A percentile compares a stretch with the other conserved stretches of the same genome.
These are phyloP conservation scores for Daubentonia madagascariensis DNA, from an alignment of 2,113 vertebrate species.

Conservation along the genomic window DNA sequence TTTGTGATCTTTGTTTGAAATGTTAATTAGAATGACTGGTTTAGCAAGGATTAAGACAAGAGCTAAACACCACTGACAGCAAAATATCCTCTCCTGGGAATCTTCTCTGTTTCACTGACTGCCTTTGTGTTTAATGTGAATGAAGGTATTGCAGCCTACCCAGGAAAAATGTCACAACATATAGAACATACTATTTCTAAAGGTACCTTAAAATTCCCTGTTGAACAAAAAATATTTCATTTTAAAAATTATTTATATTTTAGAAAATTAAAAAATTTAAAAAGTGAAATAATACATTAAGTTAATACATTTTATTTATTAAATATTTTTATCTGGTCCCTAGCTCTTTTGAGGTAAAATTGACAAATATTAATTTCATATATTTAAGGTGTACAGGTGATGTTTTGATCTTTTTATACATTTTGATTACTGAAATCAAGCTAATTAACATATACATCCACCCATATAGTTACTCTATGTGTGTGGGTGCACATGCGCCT, in stretches of 20 bases:
- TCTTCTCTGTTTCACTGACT: not conserved
- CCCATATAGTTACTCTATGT: not conserved
- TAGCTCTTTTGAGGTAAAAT: not conserved
- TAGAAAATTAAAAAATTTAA: not conserved
- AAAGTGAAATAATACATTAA: not conserved
- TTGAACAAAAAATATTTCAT: not conserved
- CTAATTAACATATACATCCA: not conserved
- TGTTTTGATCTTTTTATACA: not conserved
- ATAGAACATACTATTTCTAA: not conserved
- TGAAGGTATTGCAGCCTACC: not conserved
- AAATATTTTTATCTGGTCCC: not conserved
- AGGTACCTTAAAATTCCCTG: not conserved
- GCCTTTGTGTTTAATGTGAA: not conserved
- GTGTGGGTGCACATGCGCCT: accelerated
- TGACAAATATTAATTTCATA: not conserved
- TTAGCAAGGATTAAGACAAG: slow-evolving; percentile 59
- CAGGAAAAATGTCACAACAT: not conserved
- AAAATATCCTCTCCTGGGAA: slow-evolving; percentile 22
- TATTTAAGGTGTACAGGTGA: not conserved
- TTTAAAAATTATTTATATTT: not conserved
- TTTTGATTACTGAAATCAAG: not conserved
- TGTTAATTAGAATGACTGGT: slow-evolving; percentile 64
- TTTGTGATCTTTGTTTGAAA: slow-evolving; percentile 72
- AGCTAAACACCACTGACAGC: slow-evolving; percentile 52
- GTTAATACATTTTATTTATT: not conserved